Base-by-base conservation (phyloP, 92 coral and sea anemone genomes). In the Bergia puertoricense region DNA sequence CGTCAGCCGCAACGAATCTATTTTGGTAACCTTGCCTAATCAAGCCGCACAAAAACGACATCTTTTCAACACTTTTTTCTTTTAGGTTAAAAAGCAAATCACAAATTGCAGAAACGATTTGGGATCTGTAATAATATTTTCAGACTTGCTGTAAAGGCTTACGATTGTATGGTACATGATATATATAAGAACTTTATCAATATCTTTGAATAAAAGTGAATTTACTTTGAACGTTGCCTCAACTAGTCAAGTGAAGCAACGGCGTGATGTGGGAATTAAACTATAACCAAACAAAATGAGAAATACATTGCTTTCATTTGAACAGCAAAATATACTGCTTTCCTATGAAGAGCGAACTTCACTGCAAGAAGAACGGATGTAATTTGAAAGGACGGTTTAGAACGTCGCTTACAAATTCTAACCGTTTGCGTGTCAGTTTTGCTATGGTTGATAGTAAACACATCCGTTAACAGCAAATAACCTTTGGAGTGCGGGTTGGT, bases 1-100 rank as follows among this genome's bases (percentile, higher is more conserved):
- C 87, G 87, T 84, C 77, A 46, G 15, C 45, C 2, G 45, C 43
- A 71, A 69, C 69, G 75, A 41, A 5, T 79, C 83, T 79, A 79
- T 79, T 79, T 79, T 50, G 3, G 69, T 79, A 39, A 43, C 46
- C 59, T 15, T 42, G 85, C 85, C 39, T 37, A 15, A 54, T 80
- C 30, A 14, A 20, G 11, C 30, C 45, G 18, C 38, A 54, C 38
- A 54, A 36, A 57, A 80, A 36, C 69, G 37, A 38, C 69, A 54
- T 54, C 6, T 18, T 39, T 22, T 23, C 59, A 56, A 56, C 30
- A 80, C 57, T 57, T 80, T 40, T 2, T 38, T 42, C 13, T 23
- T 43, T n/a, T 6, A 41, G 39, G 57, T 14, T 56, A 51, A 1
- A 30, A 54, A 54, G 59, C 59, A 18, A 13, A 11, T 54, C 16